Conservation (phyloP, 2,113 vertebrate species). For the Machaerirhynchus nigripectus region DNA sequence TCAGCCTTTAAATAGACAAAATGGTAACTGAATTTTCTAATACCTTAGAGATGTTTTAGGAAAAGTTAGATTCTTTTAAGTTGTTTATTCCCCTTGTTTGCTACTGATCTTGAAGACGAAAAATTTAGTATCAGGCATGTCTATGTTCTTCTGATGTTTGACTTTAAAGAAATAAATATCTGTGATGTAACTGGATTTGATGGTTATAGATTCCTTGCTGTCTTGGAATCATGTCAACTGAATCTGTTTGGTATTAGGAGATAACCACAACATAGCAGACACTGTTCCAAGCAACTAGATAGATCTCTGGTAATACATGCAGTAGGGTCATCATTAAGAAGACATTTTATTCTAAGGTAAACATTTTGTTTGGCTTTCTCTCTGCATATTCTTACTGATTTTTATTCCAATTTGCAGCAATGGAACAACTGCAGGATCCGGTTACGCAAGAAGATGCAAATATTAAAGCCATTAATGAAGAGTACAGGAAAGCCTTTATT, state of each 20-base stretch:
- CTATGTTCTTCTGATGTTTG: background rate
- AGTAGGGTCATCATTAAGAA: background rate
- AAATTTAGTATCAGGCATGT: background rate
- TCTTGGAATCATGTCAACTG: background rate
- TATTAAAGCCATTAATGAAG: slow-evolving; percentile 87
- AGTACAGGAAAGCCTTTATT: slow-evolving; percentile 86
- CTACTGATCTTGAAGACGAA: background rate
- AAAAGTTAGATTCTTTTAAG: background rate
- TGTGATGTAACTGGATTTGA: background rate
- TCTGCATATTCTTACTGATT: background rate
- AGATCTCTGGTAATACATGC: background rate
- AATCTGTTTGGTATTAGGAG: background rate
- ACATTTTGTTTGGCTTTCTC: background rate
- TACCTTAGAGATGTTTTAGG: background rate
- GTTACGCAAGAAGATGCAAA: slow-evolving; percentile 78
- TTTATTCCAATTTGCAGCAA: slow-evolving; percentile 68
- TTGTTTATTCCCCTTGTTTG: background rate
- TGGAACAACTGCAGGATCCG: slow-evolving; percentile 81
- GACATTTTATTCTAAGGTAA: background rate
- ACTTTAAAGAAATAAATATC: background rate
- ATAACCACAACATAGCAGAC: background rate
- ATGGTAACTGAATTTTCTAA: background rate
- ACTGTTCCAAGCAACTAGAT: background rate
- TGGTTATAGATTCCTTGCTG: background rate
- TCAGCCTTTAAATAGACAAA: background rate